Percentiles rank a stretch among this genome's conserved stretches.
Evolutionary conservation across 2,113 vertebrate genomes (phyloP).

Genomic region (Xenotilapia longispinis): DNA sequence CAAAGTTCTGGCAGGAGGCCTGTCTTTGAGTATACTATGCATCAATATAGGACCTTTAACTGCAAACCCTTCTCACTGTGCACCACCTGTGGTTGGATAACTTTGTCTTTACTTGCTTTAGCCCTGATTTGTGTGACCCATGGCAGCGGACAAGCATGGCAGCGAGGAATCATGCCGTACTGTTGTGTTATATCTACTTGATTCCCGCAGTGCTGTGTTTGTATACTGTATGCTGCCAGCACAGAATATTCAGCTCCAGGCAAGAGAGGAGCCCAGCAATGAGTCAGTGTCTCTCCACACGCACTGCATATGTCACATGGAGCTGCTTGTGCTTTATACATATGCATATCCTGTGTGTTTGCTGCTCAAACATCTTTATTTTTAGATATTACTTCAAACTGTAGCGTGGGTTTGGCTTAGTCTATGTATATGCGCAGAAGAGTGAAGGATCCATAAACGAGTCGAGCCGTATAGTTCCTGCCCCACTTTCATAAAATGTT

Average conservation of each 20-base stretch:
- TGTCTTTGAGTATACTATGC: neutral
- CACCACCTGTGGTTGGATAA: neutral
- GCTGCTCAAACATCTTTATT: slow-evolving; percentile 8
- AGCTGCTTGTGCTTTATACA: slow-evolving; percentile 16
- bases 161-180: neutral
- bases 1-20: neutral
- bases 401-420: neutral
- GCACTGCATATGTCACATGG: slow-evolving; percentile 9
- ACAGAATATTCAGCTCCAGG: slow-evolving; percentile 14
- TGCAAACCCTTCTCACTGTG: neutral
- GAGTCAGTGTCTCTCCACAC: slow-evolving; percentile 26
- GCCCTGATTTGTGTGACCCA: neutral
- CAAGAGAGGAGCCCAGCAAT: neutral
- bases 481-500: neutral
- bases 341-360: slow-evolving; percentile 19
- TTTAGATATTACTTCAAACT: slow-evolving; percentile 14
- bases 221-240: slow-evolving; percentile 10
- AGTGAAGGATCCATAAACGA: neutral
- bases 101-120: neutral
- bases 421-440: neutral
- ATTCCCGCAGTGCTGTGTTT: neutral
- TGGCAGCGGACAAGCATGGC: neutral
- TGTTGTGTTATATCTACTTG: neutral
- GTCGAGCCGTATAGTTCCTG: neutral
- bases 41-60: neutral